These are phyloP conservation scores for Sminthurides aquaticus DNA, from an alignment of 2,888 invertebrate species.

Conservation along the genomic window DNA sequence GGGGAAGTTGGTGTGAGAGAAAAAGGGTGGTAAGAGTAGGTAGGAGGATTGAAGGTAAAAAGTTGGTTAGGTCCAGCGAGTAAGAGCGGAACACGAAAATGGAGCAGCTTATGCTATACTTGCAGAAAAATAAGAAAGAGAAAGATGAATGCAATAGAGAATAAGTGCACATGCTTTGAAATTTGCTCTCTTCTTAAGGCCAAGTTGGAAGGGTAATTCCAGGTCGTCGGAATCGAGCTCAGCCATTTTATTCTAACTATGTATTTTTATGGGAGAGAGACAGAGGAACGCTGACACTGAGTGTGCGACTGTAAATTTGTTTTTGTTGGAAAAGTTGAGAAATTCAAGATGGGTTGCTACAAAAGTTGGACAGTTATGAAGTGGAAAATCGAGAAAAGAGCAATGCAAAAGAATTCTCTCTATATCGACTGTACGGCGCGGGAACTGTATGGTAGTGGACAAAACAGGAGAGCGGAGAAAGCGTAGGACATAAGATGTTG, in stretches of 20 bases:
- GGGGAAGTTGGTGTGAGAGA: neutral
- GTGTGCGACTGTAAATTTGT: neutral
- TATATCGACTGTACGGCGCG: too few species aligned
- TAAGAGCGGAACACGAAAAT: neutral
- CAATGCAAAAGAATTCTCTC: too few species aligned
- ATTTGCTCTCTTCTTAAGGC: neutral
- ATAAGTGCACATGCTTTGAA: neutral
- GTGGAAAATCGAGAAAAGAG: neutral
- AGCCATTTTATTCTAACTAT: too few species aligned
- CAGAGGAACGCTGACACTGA: neutral
- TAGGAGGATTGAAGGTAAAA: neutral
- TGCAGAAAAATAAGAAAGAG: too few species aligned
- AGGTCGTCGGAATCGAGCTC: too few species aligned
- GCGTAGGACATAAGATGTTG: too few species aligned
- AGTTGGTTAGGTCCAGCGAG: neutral
- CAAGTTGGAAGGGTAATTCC: neutral
- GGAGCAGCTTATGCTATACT: too few species aligned
- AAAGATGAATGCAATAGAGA: neutral
- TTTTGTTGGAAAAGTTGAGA: neutral
- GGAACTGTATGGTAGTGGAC: too few species aligned
- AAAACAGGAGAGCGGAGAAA: too few species aligned
- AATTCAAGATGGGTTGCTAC: neutral
- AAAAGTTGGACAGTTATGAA: neutral
- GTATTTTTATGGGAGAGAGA: neutral
- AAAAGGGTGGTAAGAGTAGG: neutral